Evolutionary conservation across 1,140 invertebrate species (phyloP).

Genomic region (Trichonephila clavipes): DNA sequence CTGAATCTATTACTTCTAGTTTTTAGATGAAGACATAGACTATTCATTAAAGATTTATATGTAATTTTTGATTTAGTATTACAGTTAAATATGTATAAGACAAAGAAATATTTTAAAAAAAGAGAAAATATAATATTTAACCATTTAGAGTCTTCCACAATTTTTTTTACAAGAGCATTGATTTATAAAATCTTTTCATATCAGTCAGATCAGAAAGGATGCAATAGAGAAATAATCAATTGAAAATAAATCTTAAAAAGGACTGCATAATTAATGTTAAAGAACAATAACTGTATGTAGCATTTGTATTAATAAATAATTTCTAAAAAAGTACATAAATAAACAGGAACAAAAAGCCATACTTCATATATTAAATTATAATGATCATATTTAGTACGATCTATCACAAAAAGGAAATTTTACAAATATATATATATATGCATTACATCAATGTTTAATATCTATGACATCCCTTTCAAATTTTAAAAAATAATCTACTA

Average conservation of each 20-base stretch:
- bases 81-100: too few species aligned
- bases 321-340: not conserved
- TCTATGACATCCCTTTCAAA: not conserved
- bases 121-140: too few species aligned
- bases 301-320: not conserved
- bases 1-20: too few species aligned
- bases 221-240: not conserved
- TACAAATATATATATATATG: not conserved
- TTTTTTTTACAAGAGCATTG: too few species aligned
- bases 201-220: too few species aligned
- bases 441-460: slow-evolving; percentile 11
- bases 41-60: too few species aligned
- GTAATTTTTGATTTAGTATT: too few species aligned
- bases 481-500: slow-evolving; percentile 26
- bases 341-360: not conserved
- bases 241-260: not conserved
- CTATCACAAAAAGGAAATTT: not conserved
- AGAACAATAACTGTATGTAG: not conserved
- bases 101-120: too few species aligned
- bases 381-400: not conserved
- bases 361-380: not conserved
- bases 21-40: too few species aligned
- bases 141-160: too few species aligned
- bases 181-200: too few species aligned
- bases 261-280: not conserved